A percentile compares a stretch with the other conserved stretches of the same genome.
Conservation (phyloP, 2,113 vertebrate genomes). For the Carassius carassius region DNA sequence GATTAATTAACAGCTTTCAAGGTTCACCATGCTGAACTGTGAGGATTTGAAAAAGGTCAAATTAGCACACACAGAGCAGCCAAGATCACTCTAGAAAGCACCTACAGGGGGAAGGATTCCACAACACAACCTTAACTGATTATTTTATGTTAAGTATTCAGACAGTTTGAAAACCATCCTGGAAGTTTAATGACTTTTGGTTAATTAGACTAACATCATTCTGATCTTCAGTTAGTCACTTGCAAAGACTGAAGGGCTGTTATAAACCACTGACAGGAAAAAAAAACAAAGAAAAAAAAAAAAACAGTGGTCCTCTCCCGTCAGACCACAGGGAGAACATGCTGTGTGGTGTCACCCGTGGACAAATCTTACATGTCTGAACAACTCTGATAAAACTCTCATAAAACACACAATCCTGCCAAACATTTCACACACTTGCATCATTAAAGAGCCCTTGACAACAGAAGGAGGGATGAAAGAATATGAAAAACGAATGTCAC, state of each 20-base stretch:
- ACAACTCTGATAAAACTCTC: constrained; percentile 12
- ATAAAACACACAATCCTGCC: constrained; percentile 60
- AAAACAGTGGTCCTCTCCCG: not conserved
- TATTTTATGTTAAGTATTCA: constrained; percentile 44
- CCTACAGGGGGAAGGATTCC: constrained; percentile 13
- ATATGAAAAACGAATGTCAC: not conserved
- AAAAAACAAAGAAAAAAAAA: no score
- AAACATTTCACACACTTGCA: constrained; percentile 70
- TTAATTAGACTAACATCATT: constrained; percentile 36
- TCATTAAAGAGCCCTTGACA: constrained; percentile 65
- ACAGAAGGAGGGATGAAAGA: constrained; percentile 55
- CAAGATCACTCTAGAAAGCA: constrained; percentile 11
- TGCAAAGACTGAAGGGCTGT: not conserved
- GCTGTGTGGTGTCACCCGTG: not conserved
- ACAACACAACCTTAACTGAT: constrained; percentile 23
- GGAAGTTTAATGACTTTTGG: constrained; percentile 20
- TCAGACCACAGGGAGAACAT: not conserved
- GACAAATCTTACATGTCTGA: constrained; percentile 22
- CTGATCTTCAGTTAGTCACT: constrained; percentile 14
- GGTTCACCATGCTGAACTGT: not conserved
- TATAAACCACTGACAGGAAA: not conserved
- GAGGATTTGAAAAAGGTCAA: constrained; percentile 39
- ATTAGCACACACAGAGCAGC: not conserved
- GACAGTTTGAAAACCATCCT: constrained; percentile 14
- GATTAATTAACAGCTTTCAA: constrained; percentile 23